Evolutionary conservation across 2,113 vertebrate genomes (phyloP), one percentile per base, ranked within the genome.

Genomic region (Eudyptes chrysolophus): DNA sequence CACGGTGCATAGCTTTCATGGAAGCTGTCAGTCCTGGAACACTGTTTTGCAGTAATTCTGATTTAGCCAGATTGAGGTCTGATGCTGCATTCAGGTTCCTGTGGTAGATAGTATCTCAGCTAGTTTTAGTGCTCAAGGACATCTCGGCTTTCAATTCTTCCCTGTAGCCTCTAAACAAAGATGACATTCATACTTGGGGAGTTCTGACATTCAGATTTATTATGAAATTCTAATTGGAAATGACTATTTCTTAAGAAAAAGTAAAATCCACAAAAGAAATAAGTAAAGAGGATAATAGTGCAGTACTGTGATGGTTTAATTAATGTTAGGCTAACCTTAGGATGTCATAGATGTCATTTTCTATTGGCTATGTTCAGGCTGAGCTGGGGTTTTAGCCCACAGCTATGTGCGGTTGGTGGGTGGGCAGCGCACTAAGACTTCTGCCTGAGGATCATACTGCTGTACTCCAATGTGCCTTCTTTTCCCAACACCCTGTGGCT

Each of bases 291-390:
- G 87, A 79, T 95, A 89, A 91, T 58, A 84, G 81, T 76, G 66
- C 66, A 81, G 60, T 51, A 30, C 89, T 82, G 89, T 92, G 94
- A 86, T 95, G 92, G 92, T 97, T 98, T 98, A 98, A 98, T 98
- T 98, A 98, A 97, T 65, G 92, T 97, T 97, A 96, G 96, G 78
- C 94, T 98, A 98, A 98, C 95, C 94, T 97, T 94, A 98, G 95
- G 92, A 94, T 97, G 89, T 89, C 5, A 17, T 94, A 98, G 97
- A 98, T 97, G 98, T 97, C 92, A 95, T 64, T 97, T 98, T 92
- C 87, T 96, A 58, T 97, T 95, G 98, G 94, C 94, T 95, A 71
- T 78, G 21, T 60, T 95, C 90, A 98, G 96, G 61, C 84, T 94
- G 93, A 97, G 95, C 69, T 77, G 84, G 87, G 95, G 71, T 95